phyloP scores from a whole-genome alignment of 2,888 invertebrate genomes.

The Heptascelio sp. region DNA sequence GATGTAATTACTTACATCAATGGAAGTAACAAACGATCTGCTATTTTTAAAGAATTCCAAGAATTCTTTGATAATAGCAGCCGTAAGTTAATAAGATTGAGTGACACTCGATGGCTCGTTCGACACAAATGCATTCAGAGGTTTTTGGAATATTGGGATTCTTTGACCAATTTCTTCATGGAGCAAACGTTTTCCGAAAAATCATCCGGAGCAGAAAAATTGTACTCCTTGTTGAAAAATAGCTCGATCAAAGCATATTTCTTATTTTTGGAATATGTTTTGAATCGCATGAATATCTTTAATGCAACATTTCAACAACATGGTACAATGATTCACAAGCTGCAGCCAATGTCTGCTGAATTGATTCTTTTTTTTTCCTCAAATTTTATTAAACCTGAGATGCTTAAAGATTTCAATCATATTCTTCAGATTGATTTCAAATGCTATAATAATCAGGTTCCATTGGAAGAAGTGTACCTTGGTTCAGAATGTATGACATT shows the following conservation, averaged over 20 bases:
- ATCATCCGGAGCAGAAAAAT: background rate
- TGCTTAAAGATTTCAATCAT: background rate
- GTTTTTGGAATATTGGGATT: background rate
- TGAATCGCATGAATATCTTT: slow-evolving; percentile 45
- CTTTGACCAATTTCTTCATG: slow-evolving; percentile 4
- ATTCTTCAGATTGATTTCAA: background rate
- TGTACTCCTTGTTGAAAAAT: background rate
- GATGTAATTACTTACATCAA: background rate
- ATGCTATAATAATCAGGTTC: background rate
- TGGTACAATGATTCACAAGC: slow-evolving; percentile 34
- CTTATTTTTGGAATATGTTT: slow-evolving; percentile 38
- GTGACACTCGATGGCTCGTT: background rate
- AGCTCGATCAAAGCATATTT: slow-evolving; percentile 34
- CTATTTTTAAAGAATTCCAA: slow-evolving; percentile 39
- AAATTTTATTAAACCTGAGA: slow-evolving; percentile 39
- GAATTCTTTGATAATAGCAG: background rate
- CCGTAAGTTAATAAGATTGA: background rate
- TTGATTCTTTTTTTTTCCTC: slow-evolving; percentile 9
- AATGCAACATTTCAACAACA: slow-evolving; percentile 51
- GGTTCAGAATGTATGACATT: background rate
- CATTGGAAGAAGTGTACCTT: background rate
- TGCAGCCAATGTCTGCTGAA: slow-evolving; percentile 29
- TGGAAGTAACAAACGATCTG: slow-evolving; percentile 18
- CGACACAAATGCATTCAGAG: background rate
- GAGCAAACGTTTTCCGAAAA: background rate